These are phyloP conservation scores for Eucidaris tribuloides DNA, from an alignment of 35 echinoderm and acorn worm genomes.

Conservation along the genomic window DNA sequence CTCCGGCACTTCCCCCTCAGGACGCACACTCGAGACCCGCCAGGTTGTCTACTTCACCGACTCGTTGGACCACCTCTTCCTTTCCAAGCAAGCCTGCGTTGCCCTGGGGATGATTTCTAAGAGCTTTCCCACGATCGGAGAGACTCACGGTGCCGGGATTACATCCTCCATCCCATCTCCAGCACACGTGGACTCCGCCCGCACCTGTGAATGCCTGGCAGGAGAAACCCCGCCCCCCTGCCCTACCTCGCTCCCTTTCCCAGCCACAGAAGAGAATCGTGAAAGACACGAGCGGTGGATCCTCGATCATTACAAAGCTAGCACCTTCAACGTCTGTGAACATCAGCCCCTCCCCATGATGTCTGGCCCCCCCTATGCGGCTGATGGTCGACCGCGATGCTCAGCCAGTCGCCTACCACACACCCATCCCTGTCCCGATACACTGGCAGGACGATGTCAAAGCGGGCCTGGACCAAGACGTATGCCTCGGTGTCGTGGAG, in stretches of 20 bases:
- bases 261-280: conserved; percentile 43
- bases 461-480: conserved; percentile 52
- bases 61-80: conserved; percentile 25
- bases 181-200: too few species aligned
- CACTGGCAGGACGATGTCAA: conserved; percentile 63
- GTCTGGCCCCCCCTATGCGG: conserved; percentile 31
- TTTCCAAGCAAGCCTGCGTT: conserved; percentile 25
- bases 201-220: conserved; percentile 25
- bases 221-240: conserved; percentile 11
- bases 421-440: conserved; percentile 33
- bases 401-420: conserved; percentile 25
- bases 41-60: conserved; percentile 37
- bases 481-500: conserved; percentile 41
- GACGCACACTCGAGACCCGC: not conserved
- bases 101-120: conserved; percentile 36
- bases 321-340: conserved; percentile 56
- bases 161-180: not conserved
- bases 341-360: conserved; percentile 47
- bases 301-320: conserved; percentile 27
- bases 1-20: not conserved
- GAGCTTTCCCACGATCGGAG: conserved; percentile 26
- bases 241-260: conserved; percentile 13
- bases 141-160: not conserved
- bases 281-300: conserved; percentile 8
- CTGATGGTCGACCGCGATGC: conserved; percentile 42